These are phyloP conservation scores for Callaeas wilsoni DNA, from an alignment of 2,113 vertebrate genomes.

Conservation along the genomic window DNA sequence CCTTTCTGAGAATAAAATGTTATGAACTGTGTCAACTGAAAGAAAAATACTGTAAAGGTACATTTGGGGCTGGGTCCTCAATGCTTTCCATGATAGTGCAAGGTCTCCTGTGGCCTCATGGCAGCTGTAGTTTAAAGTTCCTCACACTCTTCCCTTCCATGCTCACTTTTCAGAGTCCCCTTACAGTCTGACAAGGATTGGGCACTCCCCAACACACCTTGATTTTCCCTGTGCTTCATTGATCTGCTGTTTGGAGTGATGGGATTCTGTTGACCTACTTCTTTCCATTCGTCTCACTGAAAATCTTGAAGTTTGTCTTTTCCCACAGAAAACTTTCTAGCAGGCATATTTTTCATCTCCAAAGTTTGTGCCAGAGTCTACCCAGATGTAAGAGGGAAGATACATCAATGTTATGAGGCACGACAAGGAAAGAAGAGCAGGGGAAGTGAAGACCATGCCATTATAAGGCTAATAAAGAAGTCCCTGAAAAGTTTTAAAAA, in stretches of 20 bases:
- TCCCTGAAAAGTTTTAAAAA: neutral
- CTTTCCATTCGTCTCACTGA: neutral
- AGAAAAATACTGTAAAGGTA: neutral
- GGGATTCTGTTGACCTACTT: neutral
- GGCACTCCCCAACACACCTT: neutral
- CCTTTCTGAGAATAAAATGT: neutral
- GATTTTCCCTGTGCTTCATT: neutral
- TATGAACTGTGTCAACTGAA: neutral
- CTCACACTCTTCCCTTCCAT: neutral
- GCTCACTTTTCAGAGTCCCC: neutral
- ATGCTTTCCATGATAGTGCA: neutral
- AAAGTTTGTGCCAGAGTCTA: neutral
- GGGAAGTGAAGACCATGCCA: neutral
- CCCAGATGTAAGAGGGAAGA: neutral
- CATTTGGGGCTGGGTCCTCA: neutral
- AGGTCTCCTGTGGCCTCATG: neutral
- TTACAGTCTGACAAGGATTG: neutral
- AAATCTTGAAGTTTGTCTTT: neutral
- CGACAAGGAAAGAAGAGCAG: neutral
- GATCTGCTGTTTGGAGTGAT: neutral
- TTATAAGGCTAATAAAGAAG: neutral
- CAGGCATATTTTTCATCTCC: neutral
- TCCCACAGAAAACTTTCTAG: neutral
- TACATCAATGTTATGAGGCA: conserved; percentile 18
- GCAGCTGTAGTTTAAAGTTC: neutral